phyloP scores from a whole-genome alignment of 2,797 vertebrate species.

The Lacerta viridis region DNA sequence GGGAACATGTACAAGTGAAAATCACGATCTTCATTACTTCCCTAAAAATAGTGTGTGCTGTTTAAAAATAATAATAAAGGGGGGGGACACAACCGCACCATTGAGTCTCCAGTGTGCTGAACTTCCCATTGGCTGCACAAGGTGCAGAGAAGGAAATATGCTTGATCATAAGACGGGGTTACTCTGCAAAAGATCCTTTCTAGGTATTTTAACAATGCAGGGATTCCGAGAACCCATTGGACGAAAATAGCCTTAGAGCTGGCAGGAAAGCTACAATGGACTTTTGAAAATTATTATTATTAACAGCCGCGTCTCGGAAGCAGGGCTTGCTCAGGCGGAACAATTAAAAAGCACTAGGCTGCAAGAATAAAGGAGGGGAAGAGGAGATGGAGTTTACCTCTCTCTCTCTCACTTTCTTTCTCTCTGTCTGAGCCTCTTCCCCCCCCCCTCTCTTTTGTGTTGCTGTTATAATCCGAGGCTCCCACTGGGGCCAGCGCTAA shows the following conservation, averaged over 20 bases:
- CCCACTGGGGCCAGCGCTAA: conserved; percentile 65
- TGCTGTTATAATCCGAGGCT: conserved; percentile 53
- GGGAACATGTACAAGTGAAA: no score
- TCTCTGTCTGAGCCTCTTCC: conserved; percentile 8
- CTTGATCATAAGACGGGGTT: conserved; percentile 73
- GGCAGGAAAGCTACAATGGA: conserved; percentile 63
- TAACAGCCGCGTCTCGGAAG: conserved; percentile 65
- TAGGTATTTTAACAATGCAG: conserved; percentile 70
- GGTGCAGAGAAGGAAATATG: not conserved
- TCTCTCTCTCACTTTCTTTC: conserved; percentile 43
- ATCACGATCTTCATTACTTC: not conserved
- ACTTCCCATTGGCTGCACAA: not conserved
- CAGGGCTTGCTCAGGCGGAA: conserved; percentile 59
- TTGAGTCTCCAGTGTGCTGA: not conserved
- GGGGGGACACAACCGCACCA: no score
- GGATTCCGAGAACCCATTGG: conserved; percentile 67
- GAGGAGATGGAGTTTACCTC: conserved; percentile 52
- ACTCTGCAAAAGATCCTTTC: conserved; percentile 68
- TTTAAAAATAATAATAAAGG: no score
- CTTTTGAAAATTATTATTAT: conserved; percentile 54
- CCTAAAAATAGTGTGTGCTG: not conserved
- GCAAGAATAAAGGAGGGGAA: conserved; percentile 51
- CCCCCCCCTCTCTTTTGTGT: conserved; percentile 40
- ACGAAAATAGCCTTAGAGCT: conserved; percentile 65
- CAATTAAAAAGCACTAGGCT: conserved; percentile 68